Conservation (phyloP, 2,888 invertebrate genomes). For the Sceliomorpha sp. region DNA sequence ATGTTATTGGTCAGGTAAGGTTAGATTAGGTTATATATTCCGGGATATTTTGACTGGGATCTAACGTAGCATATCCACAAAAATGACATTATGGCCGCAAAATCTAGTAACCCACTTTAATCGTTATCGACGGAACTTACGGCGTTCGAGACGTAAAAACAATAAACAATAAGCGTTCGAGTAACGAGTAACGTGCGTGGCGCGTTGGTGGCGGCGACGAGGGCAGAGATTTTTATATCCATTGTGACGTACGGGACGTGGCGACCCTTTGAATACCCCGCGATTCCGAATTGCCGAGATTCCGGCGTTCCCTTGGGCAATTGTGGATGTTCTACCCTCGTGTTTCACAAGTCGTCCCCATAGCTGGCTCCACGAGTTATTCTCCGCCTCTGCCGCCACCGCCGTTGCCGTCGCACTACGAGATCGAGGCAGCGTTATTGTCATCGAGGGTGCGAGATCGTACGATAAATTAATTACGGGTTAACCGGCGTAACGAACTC, state of each 20-base stretch:
- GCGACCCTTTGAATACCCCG: constrained; percentile 43
- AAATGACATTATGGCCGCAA: too few species aligned
- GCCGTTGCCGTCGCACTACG: too few species aligned
- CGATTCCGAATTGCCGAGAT: constrained; percentile 53
- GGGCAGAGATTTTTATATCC: constrained; percentile 48
- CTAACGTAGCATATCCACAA: too few species aligned
- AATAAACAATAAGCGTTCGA: too few species aligned
- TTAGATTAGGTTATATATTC: too few species aligned
- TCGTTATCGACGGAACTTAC: too few species aligned
- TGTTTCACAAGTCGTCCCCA: constrained; percentile 30
- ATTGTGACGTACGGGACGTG: constrained; percentile 40
- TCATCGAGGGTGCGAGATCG: constrained; percentile 52
- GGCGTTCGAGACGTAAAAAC: too few species aligned
- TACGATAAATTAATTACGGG: constrained; percentile 64
- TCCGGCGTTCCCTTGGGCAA: constrained; percentile 49
- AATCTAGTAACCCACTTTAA: too few species aligned
- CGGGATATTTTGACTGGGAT: too few species aligned
- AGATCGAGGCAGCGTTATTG: constrained; percentile 55
- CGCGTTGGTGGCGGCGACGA: constrained; percentile 16
- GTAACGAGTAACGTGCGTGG: constrained; percentile 9
- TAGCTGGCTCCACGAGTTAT: too few species aligned
- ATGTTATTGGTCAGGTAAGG: too few species aligned
- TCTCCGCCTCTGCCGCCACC: constrained; percentile 29
- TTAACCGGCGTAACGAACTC: constrained; percentile 66
- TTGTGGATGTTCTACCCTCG: constrained; percentile 37